Conservation (phyloP, 2,888 invertebrate genomes). For the Lasioglossum pauxillum region DNA sequence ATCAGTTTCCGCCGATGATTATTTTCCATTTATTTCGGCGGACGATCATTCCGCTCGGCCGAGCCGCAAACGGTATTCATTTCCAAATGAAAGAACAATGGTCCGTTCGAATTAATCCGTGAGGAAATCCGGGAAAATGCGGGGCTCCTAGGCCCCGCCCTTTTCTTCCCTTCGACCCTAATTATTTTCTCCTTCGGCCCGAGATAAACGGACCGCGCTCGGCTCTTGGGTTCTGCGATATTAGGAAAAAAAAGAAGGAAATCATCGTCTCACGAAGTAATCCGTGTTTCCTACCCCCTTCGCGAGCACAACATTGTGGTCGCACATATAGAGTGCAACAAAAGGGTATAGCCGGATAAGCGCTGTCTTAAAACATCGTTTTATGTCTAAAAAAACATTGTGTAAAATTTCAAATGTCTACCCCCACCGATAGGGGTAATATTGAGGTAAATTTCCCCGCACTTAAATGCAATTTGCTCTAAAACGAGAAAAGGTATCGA, state of each 20-base stretch:
- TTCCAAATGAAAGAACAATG: constrained; percentile 6
- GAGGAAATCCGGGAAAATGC: background rate
- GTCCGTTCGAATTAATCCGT: constrained; percentile 12
- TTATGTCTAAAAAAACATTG: too few species aligned
- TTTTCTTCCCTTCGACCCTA: constrained; percentile 20
- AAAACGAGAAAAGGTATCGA: too few species aligned
- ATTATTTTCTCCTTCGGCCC: constrained; percentile 33
- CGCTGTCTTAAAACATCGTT: too few species aligned
- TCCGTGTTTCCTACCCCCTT: background rate
- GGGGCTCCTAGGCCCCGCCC: background rate
- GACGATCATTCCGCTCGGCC: background rate
- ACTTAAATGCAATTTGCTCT: too few species aligned
- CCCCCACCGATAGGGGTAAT: too few species aligned
- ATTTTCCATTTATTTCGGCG: background rate
- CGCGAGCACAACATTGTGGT: constrained; percentile 1
- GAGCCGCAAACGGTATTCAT: constrained; percentile 1
- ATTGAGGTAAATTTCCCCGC: too few species aligned
- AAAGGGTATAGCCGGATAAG: too few species aligned
- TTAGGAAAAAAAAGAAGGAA: background rate
- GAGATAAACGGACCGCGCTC: constrained; percentile 40
- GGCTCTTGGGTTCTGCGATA: background rate
- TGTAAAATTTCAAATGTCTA: too few species aligned
- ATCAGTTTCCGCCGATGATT: background rate
- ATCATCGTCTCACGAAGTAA: constrained; percentile 21
- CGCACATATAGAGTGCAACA: background rate